Conservation (phyloP, 2,113 vertebrate species). For the Sylvicapra grimmia region DNA sequence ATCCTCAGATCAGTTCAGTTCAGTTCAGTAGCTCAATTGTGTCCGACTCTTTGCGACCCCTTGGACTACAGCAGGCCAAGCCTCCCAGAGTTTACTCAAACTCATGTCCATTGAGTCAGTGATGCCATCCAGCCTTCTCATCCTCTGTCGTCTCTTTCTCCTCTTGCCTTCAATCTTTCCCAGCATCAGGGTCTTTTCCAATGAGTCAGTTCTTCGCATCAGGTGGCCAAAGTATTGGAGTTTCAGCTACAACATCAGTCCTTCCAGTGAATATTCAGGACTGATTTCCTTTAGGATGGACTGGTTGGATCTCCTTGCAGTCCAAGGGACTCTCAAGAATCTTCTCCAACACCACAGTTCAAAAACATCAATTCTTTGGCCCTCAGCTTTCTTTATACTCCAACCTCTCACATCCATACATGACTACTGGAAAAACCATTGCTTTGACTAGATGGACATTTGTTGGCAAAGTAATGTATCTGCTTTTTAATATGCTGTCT, state of each 20-base stretch:
- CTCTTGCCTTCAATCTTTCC: background rate
- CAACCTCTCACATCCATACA: background rate
- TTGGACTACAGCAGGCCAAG: background rate
- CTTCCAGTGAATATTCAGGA: background rate
- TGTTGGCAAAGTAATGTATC: background rate
- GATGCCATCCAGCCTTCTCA: background rate
- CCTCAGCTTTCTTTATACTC: background rate
- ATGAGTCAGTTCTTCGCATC: background rate
- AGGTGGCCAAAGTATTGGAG: background rate
- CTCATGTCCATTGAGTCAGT: background rate
- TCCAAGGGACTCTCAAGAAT: background rate
- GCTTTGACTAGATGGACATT: background rate
- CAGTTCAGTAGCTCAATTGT: background rate
- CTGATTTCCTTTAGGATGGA: background rate
- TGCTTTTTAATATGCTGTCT: background rate
- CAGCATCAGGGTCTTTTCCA: background rate
- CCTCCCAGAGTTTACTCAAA: background rate
- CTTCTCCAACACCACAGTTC: background rate
- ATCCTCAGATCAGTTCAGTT: background rate
- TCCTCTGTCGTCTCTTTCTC: background rate
- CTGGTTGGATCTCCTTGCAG: background rate
- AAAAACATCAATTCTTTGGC: background rate
- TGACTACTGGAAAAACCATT: background rate
- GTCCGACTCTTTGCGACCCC: accelerated
- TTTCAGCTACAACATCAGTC: background rate